phyloP scores from a whole-genome alignment of 2,113 vertebrate species.

The Etheostoma cragini region DNA sequence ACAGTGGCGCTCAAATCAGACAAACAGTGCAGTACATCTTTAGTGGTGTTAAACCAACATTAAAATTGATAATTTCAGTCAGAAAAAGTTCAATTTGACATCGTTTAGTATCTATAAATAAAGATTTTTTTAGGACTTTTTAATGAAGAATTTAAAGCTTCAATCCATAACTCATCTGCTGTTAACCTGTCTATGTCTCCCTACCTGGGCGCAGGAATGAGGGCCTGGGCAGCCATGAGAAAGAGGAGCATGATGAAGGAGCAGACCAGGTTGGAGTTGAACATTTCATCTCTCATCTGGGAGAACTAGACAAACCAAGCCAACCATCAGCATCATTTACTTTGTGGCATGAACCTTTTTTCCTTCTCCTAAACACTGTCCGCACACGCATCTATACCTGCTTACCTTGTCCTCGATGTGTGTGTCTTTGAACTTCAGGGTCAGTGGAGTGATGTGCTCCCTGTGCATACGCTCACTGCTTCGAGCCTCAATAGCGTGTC shows the following conservation, averaged over 20 bases:
- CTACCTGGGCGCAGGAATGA: constrained; percentile 91
- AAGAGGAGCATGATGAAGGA: constrained; percentile 95
- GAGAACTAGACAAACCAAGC: constrained; percentile 86
- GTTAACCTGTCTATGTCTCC: neutral
- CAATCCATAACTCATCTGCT: neutral
- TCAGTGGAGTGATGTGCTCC: constrained; percentile 80
- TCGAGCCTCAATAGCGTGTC: constrained; percentile 80
- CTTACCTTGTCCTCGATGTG: constrained; percentile 81
- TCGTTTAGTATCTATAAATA: neutral
- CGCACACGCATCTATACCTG: constrained; percentile 2
- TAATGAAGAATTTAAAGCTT: neutral
- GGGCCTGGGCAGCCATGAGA: constrained; percentile 91
- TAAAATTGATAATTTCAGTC: neutral
- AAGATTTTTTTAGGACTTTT: neutral
- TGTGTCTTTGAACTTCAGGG: constrained; percentile 82
- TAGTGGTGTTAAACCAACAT: neutral
- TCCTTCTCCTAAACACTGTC: neutral
- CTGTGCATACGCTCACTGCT: constrained; percentile 82
- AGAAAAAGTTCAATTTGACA: neutral
- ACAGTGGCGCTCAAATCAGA: neutral
- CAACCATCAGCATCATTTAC: neutral
- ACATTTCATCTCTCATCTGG: constrained; percentile 98
- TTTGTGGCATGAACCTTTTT: neutral
- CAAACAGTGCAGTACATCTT: neutral
- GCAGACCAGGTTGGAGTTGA: constrained; percentile 97